Evolutionary conservation across 2,797 vertebrate genomes (phyloP).

Genomic region (Euthynnus affinis): DNA sequence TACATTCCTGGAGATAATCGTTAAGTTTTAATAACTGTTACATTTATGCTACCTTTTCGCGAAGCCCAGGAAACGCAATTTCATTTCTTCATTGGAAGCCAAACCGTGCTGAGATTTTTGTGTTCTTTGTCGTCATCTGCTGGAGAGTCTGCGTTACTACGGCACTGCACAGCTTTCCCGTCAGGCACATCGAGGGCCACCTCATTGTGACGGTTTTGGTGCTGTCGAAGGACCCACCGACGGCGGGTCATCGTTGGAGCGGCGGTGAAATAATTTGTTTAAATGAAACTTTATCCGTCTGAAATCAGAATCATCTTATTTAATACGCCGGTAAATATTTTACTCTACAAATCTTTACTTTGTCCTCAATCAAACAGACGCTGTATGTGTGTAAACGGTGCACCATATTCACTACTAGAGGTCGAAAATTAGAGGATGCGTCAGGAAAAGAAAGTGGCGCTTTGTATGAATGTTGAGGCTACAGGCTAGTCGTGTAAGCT

Average conservation of each 20-base stretch:
- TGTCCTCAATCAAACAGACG: not conserved
- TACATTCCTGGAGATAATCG: too few species aligned
- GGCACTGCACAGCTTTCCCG: not conserved
- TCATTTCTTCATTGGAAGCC: too few species aligned
- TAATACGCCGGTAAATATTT: conserved; percentile 78
- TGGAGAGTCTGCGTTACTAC: conserved; percentile 12
- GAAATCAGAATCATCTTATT: conserved; percentile 82
- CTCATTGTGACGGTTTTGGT: conserved; percentile 8
- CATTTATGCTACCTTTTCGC: too few species aligned
- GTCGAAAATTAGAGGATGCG: not conserved
- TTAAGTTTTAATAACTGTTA: too few species aligned
- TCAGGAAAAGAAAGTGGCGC: conserved; percentile 55
- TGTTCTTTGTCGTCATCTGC: conserved; percentile 55
- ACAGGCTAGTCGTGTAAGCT: too few species aligned
- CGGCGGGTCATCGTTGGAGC: conserved; percentile 59
- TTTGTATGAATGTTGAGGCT: conserved; percentile 75
- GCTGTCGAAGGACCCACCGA: conserved; percentile 66
- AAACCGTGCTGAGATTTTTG: not conserved
- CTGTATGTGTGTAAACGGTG: conserved; percentile 31
- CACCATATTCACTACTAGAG: not conserved
- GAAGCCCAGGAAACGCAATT: too few species aligned
- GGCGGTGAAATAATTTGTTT: not conserved
- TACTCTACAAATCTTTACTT: not conserved
- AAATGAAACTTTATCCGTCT: conserved; percentile 68
- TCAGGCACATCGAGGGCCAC: conserved; percentile 63